Percentiles rank a stretch among this genome's conserved stretches.
These are phyloP conservation scores for Daboia siamensis DNA, from an alignment of 2,113 vertebrate species.

Conservation along the genomic window DNA sequence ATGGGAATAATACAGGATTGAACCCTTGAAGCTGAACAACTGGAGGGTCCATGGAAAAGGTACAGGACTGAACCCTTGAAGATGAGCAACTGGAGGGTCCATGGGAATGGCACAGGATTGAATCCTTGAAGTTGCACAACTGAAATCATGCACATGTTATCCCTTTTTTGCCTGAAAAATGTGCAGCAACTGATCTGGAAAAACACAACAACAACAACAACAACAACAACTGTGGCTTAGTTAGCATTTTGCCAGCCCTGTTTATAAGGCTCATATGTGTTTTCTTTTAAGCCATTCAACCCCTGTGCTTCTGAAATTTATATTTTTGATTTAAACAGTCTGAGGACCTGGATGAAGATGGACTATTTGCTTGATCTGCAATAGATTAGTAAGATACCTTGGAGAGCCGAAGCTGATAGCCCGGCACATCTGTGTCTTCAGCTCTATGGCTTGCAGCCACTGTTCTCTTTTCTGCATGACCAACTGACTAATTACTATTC, in stretches of 20 bases:
- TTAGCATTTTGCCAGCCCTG: constrained; percentile 45
- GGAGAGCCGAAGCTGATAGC: constrained; percentile 65
- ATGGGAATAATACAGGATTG: not conserved
- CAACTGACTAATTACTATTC: constrained; percentile 79
- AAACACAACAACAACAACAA: not conserved
- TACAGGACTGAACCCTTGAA: not conserved
- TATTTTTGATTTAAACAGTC: constrained; percentile 68
- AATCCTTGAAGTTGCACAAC: not conserved
- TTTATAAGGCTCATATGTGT: constrained; percentile 1
- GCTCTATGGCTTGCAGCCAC: constrained; percentile 71
- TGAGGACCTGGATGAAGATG: constrained; percentile 65
- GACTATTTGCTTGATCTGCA: constrained; percentile 69
- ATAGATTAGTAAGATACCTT: constrained; percentile 62
- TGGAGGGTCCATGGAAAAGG: not conserved
- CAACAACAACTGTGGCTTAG: constrained; percentile 12
- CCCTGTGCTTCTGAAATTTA: constrained; percentile 61
- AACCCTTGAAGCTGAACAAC: not conserved
- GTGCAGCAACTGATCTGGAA: not conserved
- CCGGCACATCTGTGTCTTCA: constrained; percentile 75
- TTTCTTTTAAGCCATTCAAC: constrained; percentile 45
- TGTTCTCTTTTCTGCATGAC: constrained; percentile 78
- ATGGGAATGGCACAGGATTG: not conserved
- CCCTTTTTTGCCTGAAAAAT: not conserved
- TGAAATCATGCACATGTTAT: not conserved
- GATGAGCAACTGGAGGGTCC: not conserved